phyloP scores from a whole-genome alignment of 2,113 vertebrate genomes.

The Aleadryas rufinucha region DNA sequence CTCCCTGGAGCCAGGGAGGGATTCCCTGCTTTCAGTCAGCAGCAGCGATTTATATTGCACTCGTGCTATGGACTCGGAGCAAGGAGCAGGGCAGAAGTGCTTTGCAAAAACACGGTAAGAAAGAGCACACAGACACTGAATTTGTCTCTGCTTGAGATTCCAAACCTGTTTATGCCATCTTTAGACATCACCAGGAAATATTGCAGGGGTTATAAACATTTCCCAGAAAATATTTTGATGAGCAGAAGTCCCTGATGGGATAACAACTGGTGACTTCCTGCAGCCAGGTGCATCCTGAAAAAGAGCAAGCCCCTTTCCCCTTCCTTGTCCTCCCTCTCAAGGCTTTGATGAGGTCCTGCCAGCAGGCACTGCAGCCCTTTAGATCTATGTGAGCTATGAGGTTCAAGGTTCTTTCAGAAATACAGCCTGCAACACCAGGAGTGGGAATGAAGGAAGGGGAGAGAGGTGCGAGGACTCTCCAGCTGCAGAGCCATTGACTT shows the following conservation, averaged over 20 bases:
- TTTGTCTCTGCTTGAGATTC: not conserved
- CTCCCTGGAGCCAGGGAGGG: not conserved
- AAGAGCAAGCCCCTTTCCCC: fast-evolving
- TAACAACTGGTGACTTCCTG: not conserved
- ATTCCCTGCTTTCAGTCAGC: slow-evolving; percentile 1
- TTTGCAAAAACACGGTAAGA: not conserved
- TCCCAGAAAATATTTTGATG: not conserved
- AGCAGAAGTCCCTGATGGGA: not conserved
- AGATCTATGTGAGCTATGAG: not conserved
- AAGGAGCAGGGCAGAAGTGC: not conserved
- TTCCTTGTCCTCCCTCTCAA: not conserved
- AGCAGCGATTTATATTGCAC: not conserved
- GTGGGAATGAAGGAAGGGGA: not conserved
- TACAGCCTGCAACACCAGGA: not conserved
- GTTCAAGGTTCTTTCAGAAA: not conserved
- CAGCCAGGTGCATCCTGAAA: not conserved
- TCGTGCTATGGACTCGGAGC: not conserved
- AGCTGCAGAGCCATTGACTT: not conserved
- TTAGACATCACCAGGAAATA: not conserved
- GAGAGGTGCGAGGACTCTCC: not conserved
- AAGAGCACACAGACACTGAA: not conserved
- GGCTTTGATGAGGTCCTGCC: not conserved
- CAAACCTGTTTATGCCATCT: not conserved
- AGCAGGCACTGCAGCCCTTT: not conserved
- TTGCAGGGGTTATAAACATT: not conserved